These are phyloP conservation scores for Dermochelys coriacea DNA, from an alignment of 2,797 vertebrate species.

Conservation along the genomic window DNA sequence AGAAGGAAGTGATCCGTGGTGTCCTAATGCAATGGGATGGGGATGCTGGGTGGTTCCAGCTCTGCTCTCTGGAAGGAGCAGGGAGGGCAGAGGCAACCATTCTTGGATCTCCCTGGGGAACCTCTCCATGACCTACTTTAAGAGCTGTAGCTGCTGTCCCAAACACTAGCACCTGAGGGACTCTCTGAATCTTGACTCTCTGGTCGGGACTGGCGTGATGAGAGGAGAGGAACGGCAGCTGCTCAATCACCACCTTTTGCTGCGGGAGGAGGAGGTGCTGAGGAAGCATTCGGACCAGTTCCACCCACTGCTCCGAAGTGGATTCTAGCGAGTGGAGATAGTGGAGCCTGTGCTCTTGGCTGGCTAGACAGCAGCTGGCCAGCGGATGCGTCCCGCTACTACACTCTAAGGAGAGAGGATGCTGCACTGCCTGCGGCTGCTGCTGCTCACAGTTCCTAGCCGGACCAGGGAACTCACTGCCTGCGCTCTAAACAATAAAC, in stretches of 20 bases:
- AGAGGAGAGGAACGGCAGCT: constrained; percentile 68
- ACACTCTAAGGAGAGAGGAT: constrained; percentile 49
- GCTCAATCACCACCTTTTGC: constrained; percentile 75
- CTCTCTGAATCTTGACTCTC: constrained; percentile 80
- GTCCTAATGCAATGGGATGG: neutral
- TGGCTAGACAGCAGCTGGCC: constrained; percentile 56
- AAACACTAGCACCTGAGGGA: constrained; percentile 78
- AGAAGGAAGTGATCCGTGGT: neutral
- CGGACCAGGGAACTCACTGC: constrained; percentile 70
- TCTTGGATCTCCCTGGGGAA: neutral
- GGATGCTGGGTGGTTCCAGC: neutral
- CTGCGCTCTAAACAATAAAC: constrained; percentile 80
- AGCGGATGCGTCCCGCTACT: constrained; percentile 40
- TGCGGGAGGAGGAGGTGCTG: constrained; percentile 74
- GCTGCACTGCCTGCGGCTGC: constrained; percentile 57
- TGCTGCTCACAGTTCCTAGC: constrained; percentile 75
- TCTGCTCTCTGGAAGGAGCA: neutral
- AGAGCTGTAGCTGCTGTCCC: constrained; percentile 73
- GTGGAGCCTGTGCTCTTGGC: constrained; percentile 49
- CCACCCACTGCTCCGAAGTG: constrained; percentile 71
- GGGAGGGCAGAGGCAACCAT: neutral
- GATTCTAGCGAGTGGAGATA: constrained; percentile 52
- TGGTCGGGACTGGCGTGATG: constrained; percentile 74
- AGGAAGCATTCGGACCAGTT: constrained; percentile 74
- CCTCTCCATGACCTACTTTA: constrained; percentile 77